These are phyloP conservation scores for Linnaemya tessellans DNA, from an alignment of 2,888 invertebrate genomes.

Conservation along the genomic window DNA sequence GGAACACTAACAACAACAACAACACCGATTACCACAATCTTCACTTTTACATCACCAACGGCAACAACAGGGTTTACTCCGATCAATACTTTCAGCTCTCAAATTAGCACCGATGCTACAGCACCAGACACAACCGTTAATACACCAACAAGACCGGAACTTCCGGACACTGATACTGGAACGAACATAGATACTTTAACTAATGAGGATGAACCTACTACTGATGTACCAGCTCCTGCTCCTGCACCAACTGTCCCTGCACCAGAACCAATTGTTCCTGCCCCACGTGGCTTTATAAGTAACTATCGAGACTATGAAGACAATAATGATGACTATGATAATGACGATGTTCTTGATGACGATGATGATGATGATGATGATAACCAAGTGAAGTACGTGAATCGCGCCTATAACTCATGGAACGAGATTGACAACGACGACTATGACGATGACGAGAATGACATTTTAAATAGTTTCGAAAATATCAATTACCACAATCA, in stretches of 20 bases:
- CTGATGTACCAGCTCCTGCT: too few relatives aligned
- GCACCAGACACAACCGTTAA: constrained; percentile 3
- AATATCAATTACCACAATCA: constrained; percentile 20
- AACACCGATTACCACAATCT: constrained; percentile 31
- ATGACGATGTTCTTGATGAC: background rate
- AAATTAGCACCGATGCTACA: constrained; percentile 22
- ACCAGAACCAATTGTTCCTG: too few relatives aligned
- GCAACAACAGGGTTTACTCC: constrained; percentile 7
- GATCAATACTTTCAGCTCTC: background rate
- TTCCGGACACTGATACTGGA: background rate
- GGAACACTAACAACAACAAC: constrained; percentile 45
- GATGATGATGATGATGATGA: constrained; percentile 12
- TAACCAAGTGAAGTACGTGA: background rate
- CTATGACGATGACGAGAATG: constrained; percentile 13
- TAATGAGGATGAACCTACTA: background rate
- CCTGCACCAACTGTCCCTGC: too few relatives aligned
- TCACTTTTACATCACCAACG: constrained; percentile 26
- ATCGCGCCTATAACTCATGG: constrained; percentile 2
- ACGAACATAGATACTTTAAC: background rate
- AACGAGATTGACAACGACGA: background rate
- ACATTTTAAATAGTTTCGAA: background rate
- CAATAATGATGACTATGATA: background rate
- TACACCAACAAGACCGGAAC: background rate
- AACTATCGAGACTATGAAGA: constrained; percentile 43
- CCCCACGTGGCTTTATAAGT: background rate